A percentile compares a stretch with the other conserved stretches of the same genome.
These are phyloP conservation scores for Coregonus sp. DNA, from an alignment of 2,797 vertebrate species.

Conservation along the genomic window DNA sequence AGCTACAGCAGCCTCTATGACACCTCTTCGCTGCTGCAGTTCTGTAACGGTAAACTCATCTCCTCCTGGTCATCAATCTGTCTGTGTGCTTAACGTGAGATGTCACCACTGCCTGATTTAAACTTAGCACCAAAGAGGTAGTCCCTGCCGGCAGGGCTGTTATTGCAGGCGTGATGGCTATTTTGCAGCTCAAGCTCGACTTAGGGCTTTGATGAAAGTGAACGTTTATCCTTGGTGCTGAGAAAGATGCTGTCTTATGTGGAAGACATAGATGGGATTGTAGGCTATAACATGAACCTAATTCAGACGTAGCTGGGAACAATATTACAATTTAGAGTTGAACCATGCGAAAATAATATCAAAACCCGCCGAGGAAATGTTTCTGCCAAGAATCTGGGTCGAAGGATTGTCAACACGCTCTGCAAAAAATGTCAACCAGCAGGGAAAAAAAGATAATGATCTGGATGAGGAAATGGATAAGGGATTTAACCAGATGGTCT, in stretches of 20 bases:
- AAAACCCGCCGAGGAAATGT: neutral
- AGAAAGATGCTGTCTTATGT: neutral
- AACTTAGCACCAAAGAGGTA: slow-evolving; percentile 45
- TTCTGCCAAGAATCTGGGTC: neutral
- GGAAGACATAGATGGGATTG: neutral
- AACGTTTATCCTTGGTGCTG: neutral
- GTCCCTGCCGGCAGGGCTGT: neutral
- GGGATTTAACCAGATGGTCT: neutral
- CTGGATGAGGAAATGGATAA: no score
- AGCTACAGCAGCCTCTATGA: slow-evolving; percentile 97
- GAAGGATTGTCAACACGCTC: neutral
- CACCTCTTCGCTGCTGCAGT: slow-evolving; percentile 95
- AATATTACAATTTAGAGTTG: neutral
- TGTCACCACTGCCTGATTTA: slow-evolving; percentile 53
- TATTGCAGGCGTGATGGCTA: neutral
- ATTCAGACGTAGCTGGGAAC: neutral
- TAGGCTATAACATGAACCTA: neutral
- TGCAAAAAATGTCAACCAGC: neutral
- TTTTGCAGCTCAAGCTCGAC: neutral
- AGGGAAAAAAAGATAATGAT: neutral
- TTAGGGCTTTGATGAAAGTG: neutral
- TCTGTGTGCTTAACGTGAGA: slow-evolving; percentile 16
- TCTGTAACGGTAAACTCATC: slow-evolving; percentile 89
- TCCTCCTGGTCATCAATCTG: slow-evolving; percentile 2
- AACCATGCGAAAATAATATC: neutral